These are phyloP conservation scores for Empidonax traillii DNA, from an alignment of 2,113 vertebrate genomes.

Conservation along the genomic window DNA sequence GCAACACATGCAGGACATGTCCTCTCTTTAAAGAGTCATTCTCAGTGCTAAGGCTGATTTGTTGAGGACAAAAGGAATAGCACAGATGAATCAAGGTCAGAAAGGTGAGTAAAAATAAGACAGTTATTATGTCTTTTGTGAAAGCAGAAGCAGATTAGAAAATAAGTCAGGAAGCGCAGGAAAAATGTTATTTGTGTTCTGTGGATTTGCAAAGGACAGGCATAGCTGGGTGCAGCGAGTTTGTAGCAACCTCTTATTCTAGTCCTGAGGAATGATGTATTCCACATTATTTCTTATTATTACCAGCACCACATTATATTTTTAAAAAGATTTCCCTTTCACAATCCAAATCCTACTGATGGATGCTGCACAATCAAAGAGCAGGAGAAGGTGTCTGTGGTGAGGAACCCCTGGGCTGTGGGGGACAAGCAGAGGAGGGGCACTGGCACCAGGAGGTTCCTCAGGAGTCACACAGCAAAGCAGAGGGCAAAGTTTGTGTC, in stretches of 20 bases:
- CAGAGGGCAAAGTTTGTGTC: neutral
- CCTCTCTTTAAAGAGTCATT: conserved; percentile 21
- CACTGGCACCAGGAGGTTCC: neutral
- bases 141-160: conserved; percentile 52
- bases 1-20: neutral
- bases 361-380: neutral
- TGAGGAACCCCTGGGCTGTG: neutral
- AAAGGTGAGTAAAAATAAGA: conserved; percentile 57
- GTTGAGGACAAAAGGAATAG: conserved; percentile 43
- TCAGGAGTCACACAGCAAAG: neutral
- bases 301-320: neutral
- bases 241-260: neutral
- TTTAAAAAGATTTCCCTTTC: neutral
- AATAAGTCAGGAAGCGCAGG: conserved; percentile 39
- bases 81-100: conserved; percentile 52
- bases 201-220: conserved; percentile 11
- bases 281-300: neutral
- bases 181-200: conserved; percentile 29
- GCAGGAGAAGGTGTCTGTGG: neutral
- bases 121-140: conserved; percentile 50
- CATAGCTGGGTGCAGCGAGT: neutral
- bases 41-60: conserved; percentile 11
- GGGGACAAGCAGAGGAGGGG: neutral
- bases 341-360: neutral
- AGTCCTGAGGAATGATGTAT: neutral